Base-by-base conservation (phyloP, 2,888 invertebrate species). In the Meghimatium bilineatum region DNA sequence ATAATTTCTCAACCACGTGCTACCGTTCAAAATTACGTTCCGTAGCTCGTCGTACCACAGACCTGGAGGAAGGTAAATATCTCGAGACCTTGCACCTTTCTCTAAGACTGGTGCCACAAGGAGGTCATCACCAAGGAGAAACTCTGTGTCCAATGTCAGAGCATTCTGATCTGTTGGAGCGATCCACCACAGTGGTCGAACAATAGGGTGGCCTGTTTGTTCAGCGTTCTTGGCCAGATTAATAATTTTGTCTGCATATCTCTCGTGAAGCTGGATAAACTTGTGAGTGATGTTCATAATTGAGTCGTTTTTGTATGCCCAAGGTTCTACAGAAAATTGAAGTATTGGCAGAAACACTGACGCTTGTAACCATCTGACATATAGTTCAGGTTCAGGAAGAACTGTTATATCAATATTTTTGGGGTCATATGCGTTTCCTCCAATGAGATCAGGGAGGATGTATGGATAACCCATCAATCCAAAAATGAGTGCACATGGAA, bases 321-420 rank as follows among this genome's bases (percentile, higher is more conserved):
- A 0, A 95, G 94, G 92, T 0, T 89, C 89, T 0, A 91, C 88
- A 0, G 97, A 97, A 90, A 97, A 98, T 91, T 98, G 96, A 94
- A 98, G 96, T 0, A 97, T 96, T 0, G 99, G 98, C 89, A 99
- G 93, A 93, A 99, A 98, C 0, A 97, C 96, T 2, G 97, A 96
- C 90, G 98, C 94, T 91, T 97, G 96, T 71, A 96, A 93, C 98
- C 98, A 98, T 90, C 97, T 94, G 44, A 97, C 95, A 90, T 96
- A 96, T 6, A 94, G 90, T 87, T 94, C 93, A 38, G 88, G 87
- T 14, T 90, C 89, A 38, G 91, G 89, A 10, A 86, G 80, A 0
- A 69, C 66, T 26, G 82, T 67, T 32, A 87, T 87, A 20, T 89
- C 85, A 34, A 82, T 74, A 34, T 44, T 34, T 0, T 26, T 12